These are phyloP conservation scores for Vandiemenella viatica DNA, from an alignment of 2,888 invertebrate species.

Conservation along the genomic window DNA sequence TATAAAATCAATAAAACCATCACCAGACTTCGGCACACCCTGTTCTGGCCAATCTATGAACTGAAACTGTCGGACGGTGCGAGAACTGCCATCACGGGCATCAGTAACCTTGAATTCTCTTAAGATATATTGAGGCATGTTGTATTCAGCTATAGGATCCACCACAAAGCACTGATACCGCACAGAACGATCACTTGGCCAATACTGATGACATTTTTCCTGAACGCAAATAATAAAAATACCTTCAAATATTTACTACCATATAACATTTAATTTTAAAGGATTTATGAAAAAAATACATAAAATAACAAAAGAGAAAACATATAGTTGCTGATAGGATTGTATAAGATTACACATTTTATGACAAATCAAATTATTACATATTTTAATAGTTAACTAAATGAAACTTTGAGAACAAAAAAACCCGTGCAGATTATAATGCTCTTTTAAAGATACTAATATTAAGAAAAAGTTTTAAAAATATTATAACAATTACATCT, in stretches of 20 bases:
- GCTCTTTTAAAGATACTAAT: no score
- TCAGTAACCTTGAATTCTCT: conserved; percentile 99
- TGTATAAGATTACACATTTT: no score
- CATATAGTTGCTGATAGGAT: no score
- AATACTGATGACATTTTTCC: conserved; percentile 99
- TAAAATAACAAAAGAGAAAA: no score
- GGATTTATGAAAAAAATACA: not conserved
- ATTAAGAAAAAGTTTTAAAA: no score
- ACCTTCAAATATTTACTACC: not conserved
- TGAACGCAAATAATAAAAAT: conserved; percentile 27
- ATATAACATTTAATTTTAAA: not conserved
- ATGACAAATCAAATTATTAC: no score
- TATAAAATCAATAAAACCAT: conserved; percentile 98
- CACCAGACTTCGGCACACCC: conserved; percentile 93
- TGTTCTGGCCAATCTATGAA: conserved; percentile 95
- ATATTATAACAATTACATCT: no score
- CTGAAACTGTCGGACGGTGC: conserved; percentile 92
- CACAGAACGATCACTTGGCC: conserved; percentile 95
- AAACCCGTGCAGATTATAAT: no score
- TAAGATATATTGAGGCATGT: conserved; percentile 98
- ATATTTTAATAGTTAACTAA: no score
- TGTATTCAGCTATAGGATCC: conserved; percentile 98
- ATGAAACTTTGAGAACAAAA: no score
- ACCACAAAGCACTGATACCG: conserved; percentile 97
- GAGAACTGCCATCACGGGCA: conserved; percentile 88